Evolutionary conservation across 2,888 invertebrate species (phyloP).

Genomic region (Elmis aenea): DNA sequence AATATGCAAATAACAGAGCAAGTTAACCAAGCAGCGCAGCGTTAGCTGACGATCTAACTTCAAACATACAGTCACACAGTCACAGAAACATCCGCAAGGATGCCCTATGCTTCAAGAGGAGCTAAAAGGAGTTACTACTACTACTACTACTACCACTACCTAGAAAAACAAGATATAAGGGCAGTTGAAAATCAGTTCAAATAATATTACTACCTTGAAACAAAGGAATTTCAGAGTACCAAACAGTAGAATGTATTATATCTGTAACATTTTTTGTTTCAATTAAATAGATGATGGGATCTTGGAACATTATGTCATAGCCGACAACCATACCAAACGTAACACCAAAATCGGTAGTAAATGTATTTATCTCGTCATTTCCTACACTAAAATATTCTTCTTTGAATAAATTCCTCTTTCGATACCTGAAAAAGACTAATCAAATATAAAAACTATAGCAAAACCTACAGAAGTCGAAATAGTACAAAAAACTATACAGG

Average conservation of each 20-base stretch:
- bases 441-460: neutral
- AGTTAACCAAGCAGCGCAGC: no score
- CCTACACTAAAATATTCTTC: conserved; percentile 45
- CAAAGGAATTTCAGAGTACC: conserved; percentile 79
- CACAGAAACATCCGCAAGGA: no score
- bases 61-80: no score
- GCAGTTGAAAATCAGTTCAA: no score
- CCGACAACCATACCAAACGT: conserved; percentile 77
- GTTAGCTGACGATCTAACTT: no score
- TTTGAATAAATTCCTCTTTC: conserved; percentile 43
- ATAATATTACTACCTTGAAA: conserved; percentile 63
- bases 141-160: no score
- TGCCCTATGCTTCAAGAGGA: no score
- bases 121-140: no score
- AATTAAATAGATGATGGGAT: conserved; percentile 56
- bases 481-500: no score
- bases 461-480: no score
- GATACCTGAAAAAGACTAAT: conserved; percentile 29
- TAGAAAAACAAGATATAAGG: no score
- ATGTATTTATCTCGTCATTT: conserved; percentile 54
- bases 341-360: conserved; percentile 71
- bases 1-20: no score
- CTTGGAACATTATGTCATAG: conserved; percentile 74
- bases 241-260: conserved; percentile 66
- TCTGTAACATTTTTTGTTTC: conserved; percentile 47